Evolutionary conservation across 2,113 vertebrate genomes (phyloP).

Genomic region (Gambusia affinis): DNA sequence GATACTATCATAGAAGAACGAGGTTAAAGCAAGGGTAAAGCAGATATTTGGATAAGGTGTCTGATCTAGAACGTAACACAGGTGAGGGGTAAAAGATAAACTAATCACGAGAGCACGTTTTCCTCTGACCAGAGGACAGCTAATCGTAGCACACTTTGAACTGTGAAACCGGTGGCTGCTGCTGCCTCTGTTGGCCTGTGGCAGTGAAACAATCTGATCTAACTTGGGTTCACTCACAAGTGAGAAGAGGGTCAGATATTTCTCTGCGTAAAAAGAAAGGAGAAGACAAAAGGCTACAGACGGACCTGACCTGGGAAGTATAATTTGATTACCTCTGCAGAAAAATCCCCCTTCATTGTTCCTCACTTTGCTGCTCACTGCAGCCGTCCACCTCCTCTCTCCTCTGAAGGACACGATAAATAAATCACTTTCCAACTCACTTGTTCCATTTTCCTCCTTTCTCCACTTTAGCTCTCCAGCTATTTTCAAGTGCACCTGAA

Average conservation of each 20-base stretch:
- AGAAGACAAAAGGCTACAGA: constrained; percentile 31
- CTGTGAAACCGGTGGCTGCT: background rate
- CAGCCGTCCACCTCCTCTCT: constrained; percentile 48
- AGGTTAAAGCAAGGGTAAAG: constrained; percentile 24
- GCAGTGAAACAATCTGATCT: constrained; percentile 62
- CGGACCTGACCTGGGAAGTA: constrained; percentile 43
- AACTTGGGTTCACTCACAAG: constrained; percentile 37
- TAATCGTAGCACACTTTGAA: constrained; percentile 43
- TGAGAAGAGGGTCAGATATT: constrained; percentile 13
- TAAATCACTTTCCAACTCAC: constrained; percentile 79
- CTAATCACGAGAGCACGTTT: constrained; percentile 40
- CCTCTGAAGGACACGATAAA: constrained; percentile 56
- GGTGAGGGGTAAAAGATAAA: constrained; percentile 8
- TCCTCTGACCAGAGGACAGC: constrained; percentile 36
- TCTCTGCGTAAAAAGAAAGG: constrained; percentile 6
- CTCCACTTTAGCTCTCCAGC: constrained; percentile 87
- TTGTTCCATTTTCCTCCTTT: constrained; percentile 90
- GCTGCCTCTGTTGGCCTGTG: constrained; percentile 34
- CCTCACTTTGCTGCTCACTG: constrained; percentile 46
- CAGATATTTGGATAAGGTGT: constrained; percentile 30
- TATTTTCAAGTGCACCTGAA: constrained; percentile 88
- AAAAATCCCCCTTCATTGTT: constrained; percentile 50
- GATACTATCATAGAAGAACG: constrained; percentile 26
- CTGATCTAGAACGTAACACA: constrained; percentile 27
- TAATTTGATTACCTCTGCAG: constrained; percentile 67